Evolutionary conservation across 2,888 invertebrate genomes (phyloP).

Genomic region (Rhabditoides inermis): DNA sequence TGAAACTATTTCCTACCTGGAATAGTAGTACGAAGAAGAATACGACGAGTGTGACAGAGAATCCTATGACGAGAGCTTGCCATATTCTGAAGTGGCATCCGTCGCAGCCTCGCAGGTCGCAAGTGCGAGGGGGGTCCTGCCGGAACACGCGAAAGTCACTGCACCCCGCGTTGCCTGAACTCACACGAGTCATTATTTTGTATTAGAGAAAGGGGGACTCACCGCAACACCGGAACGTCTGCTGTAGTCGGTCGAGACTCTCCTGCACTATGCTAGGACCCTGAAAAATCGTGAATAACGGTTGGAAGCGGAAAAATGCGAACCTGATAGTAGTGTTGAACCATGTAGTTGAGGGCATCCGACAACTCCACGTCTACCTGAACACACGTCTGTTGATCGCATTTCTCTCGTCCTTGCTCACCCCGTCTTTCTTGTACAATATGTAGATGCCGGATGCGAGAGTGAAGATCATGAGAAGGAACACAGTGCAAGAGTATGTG

Average conservation of each 20-base stretch:
- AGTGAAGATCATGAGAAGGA: conserved; percentile 41
- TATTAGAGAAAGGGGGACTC: conserved; percentile 2
- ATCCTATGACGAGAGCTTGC: conserved; percentile 45
- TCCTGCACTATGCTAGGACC: conserved; percentile 49
- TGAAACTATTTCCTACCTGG: too few relatives aligned
- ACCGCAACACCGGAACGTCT: conserved; percentile 50
- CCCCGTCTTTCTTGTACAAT: conserved; percentile 45
- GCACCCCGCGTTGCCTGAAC: conserved; percentile 49
- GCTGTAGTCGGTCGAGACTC: conserved; percentile 46
- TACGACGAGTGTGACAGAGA: conserved; percentile 44
- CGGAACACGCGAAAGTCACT: conserved; percentile 48
- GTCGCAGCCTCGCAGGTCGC: conserved; percentile 51
- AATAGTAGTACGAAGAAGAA: conserved; percentile 40
- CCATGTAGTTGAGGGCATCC: conserved; percentile 51
- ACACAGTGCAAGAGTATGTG: conserved; percentile 36
- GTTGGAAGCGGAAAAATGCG: too few relatives aligned
- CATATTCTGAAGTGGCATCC: conserved; percentile 48
- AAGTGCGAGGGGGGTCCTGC: conserved; percentile 46
- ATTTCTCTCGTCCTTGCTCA: conserved; percentile 10
- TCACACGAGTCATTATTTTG: background rate
- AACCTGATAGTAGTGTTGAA: conserved; percentile 52
- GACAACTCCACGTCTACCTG: conserved; percentile 51
- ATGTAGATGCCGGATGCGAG: conserved; percentile 43
- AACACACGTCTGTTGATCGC: conserved; percentile 1
- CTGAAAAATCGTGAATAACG: too few relatives aligned